Evolutionary conservation across 2,797 vertebrate species (phyloP).

Genomic region (Tolypeutes matacus): DNA sequence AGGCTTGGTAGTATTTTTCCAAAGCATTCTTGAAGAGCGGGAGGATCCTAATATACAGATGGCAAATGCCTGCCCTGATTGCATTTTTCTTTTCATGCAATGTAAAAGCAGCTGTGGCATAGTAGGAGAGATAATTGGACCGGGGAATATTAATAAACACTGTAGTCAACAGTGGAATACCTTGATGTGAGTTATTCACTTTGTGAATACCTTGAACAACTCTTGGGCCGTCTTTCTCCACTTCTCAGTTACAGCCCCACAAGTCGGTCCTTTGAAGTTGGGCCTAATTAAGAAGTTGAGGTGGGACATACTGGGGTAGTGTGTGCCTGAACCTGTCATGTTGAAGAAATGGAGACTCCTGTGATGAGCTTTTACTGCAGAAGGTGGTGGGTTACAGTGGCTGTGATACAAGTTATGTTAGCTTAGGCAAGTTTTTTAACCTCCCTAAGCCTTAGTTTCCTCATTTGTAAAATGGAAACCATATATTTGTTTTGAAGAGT

Average conservation of each 20-base stretch:
- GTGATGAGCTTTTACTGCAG: not conserved
- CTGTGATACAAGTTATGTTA: not conserved
- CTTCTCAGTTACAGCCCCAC: not conserved
- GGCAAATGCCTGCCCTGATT: not conserved
- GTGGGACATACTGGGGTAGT: not conserved
- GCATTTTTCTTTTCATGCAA: constrained; percentile 45
- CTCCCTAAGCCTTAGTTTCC: not conserved
- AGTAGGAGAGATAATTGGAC: constrained; percentile 17
- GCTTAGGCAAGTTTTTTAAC: not conserved
- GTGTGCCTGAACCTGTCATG: not conserved
- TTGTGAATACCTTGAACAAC: not conserved
- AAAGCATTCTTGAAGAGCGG: constrained; percentile 10
- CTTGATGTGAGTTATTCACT: not conserved
- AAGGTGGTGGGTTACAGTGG: not conserved
- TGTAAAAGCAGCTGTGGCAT: constrained; percentile 32
- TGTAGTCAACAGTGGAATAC: not conserved
- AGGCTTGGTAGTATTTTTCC: not conserved
- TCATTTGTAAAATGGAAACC: not conserved
- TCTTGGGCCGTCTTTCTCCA: not conserved
- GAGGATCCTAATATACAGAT: constrained; percentile 7
- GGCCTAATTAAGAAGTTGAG: not conserved
- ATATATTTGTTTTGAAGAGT: not conserved
- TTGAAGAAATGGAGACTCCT: not conserved
- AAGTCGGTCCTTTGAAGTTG: constrained; percentile 47
- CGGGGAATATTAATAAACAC: constrained; percentile 31